Evolutionary conservation across 2,113 vertebrate genomes (phyloP), one percentile per base, ranked within the genome.

Genomic region (Montifringilla adamsi): DNA sequence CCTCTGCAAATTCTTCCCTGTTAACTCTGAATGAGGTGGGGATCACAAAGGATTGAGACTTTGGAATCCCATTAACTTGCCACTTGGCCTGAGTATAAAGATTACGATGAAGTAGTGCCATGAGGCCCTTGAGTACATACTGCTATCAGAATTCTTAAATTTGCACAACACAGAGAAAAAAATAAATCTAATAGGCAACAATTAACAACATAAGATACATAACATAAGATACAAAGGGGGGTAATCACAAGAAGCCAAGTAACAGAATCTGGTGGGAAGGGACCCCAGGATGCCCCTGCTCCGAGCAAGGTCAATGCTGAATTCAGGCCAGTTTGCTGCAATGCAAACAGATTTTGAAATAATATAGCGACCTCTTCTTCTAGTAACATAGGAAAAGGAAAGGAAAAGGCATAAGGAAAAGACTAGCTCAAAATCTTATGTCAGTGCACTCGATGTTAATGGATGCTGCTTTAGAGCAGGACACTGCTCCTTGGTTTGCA

Each of bases 221-320:
- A 62, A 77, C 3, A 4, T 46, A 67, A 62, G 39, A 76, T 12
- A 27, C 26, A 73, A 76, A 60, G 21, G 26, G 13, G 4, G 10
- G 13, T 35, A 64, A 79, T 39, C 33, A 50, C 21, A 58, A 60
- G 63, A 37, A 79, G 22, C 13, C 52, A 75, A 70, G 24, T 47
- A 46, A 64, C 41, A 50, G 33, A 33, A 87, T 15, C 35, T 24
- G 31, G 15, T 43, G 43, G 72, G n/a, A 72, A 83, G 27, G 24
- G 58, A 69, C 24, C 50, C 44, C 79, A 43, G 13, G 50, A 73
- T 37, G 35, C 8, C 28, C 55, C 26, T 64, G 23, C 47, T 78
- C 26, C 3, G 16, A 43, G 30, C 0, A 0, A 70, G 23, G 33
- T 20, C 64, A 67, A n/a, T 0, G 3, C n/a, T 33, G 52, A 91